Evolutionary conservation across 2,888 invertebrate species (phyloP).

Genomic region (Octodonta nipae): DNA sequence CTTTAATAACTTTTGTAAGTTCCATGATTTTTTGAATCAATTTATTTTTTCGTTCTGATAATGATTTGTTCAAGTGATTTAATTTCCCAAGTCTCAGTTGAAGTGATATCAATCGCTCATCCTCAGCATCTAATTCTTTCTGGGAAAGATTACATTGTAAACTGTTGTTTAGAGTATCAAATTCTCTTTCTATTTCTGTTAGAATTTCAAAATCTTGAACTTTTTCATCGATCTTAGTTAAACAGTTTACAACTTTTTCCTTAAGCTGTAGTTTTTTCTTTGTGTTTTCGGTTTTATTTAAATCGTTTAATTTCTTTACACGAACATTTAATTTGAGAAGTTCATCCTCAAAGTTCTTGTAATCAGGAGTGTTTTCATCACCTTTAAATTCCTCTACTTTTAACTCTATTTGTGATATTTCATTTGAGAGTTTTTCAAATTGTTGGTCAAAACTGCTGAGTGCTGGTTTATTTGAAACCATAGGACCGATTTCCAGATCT

Average conservation of each 20-base stretch:
- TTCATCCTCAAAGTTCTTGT: slow-evolving; percentile 11
- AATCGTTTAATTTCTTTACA: slow-evolving; percentile 8
- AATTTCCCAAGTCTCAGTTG: slow-evolving; percentile 16
- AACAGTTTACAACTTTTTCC: slow-evolving; percentile 8
- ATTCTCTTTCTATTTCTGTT: slow-evolving; percentile 9
- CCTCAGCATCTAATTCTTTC: slow-evolving; percentile 11
- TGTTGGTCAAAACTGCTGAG: slow-evolving; percentile 2
- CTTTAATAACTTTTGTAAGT: too few relatives aligned
- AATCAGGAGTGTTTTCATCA: slow-evolving; percentile 8
- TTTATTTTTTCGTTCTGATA: too few relatives aligned
- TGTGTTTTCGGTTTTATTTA: slow-evolving; percentile 6
- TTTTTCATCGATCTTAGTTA: slow-evolving; percentile 11
- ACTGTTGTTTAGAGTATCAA: slow-evolving; percentile 7
- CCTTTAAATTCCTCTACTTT: slow-evolving; percentile 7
- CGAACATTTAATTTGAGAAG: slow-evolving; percentile 8
- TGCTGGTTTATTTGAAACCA: too few relatives aligned
- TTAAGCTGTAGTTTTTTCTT: slow-evolving; percentile 10
- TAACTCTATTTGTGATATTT: slow-evolving; percentile 3
- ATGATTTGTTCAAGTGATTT: too few relatives aligned
- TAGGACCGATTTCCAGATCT: too few relatives aligned
- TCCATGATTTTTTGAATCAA: too few relatives aligned
- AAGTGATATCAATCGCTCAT: slow-evolving; percentile 18
- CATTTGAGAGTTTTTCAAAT: slow-evolving; percentile 1
- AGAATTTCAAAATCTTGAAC: slow-evolving; percentile 10
- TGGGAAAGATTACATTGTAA: slow-evolving; percentile 6